phyloP scores from a whole-genome alignment of 2,888 invertebrate species.

The Belgica antarctica region DNA sequence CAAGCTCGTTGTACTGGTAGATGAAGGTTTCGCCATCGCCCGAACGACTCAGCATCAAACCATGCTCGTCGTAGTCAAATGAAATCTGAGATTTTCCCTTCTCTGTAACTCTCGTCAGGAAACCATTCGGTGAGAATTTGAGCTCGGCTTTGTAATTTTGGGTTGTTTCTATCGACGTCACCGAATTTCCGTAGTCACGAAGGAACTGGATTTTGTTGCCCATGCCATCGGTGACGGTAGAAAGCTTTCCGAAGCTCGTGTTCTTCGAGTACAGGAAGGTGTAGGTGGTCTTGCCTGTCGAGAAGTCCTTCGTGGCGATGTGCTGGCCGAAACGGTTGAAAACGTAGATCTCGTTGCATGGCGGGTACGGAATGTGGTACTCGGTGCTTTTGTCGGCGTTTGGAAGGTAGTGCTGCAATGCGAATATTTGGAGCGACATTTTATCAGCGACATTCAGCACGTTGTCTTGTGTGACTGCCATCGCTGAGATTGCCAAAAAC shows the following conservation, averaged over 20 bases:
- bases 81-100: conserved; percentile 86
- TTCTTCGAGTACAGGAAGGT: conserved; percentile 96
- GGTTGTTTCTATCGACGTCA: conserved; percentile 90
- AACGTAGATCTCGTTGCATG: conserved; percentile 89
- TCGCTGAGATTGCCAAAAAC: conserved; percentile 82
- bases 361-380: conserved; percentile 90
- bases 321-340: conserved; percentile 96
- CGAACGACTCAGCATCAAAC: conserved; percentile 79
- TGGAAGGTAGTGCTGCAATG: conserved; percentile 82
- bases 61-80: conserved; percentile 87
- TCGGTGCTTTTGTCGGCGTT: conserved; percentile 84
- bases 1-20: conserved; percentile 87
- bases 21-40: conserved; percentile 84
- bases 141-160: conserved; percentile 90
- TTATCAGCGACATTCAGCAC: conserved; percentile 94
- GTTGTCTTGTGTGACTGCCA: conserved; percentile 94
- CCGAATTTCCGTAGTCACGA: conserved; percentile 87
- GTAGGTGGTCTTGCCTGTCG: conserved; percentile 92
- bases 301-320: conserved; percentile 87
- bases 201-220: conserved; percentile 89
- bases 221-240: conserved; percentile 89
- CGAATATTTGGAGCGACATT: conserved; percentile 79
- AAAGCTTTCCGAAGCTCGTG: conserved; percentile 90
- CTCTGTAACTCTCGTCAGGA: conserved; percentile 81
- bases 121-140: conserved; percentile 88